phyloP scores from a whole-genome alignment of 2,797 vertebrate species.

The Limosa lapponica region DNA sequence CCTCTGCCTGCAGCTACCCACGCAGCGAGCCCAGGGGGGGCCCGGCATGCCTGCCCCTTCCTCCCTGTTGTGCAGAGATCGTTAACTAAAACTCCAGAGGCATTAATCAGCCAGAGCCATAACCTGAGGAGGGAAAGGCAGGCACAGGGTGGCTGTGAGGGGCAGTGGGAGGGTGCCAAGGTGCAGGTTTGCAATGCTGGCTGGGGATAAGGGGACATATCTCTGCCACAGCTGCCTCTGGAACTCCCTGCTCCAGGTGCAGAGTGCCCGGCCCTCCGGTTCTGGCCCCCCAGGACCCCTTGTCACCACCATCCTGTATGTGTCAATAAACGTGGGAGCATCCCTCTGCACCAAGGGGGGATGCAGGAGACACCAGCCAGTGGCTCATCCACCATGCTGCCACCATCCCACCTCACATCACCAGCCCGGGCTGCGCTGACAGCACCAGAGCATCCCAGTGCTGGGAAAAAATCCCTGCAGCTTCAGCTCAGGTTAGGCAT shows the following conservation, averaged over 20 bases:
- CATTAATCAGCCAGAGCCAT: neutral
- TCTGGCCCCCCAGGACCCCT: neutral
- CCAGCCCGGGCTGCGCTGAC: neutral
- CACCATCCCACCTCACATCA: neutral
- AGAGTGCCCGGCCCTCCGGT: neutral
- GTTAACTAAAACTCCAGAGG: neutral
- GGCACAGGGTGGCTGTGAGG: rapidly evolving
- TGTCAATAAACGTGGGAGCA: neutral
- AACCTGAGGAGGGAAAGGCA: neutral
- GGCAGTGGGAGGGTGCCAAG: neutral
- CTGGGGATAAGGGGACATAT: rapidly evolving
- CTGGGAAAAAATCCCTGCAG: neutral
- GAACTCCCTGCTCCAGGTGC: neutral
- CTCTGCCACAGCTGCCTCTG: neutral
- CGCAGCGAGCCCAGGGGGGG: rapidly evolving
- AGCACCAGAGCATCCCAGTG: rapidly evolving
- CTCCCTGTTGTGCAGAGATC: neutral
- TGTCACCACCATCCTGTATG: rapidly evolving
- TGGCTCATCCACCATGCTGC: rapidly evolving
- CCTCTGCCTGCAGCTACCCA: neutral
- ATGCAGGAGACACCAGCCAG: neutral
- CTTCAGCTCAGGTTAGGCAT: neutral
- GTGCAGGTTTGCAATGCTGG: neutral
- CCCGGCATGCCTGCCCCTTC: neutral
- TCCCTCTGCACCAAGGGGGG: neutral